A percentile compares a stretch with the other conserved stretches of the same genome.
These are phyloP conservation scores for Heteromormyrus szaboi DNA, from an alignment of 2,797 vertebrate genomes.

Conservation along the genomic window DNA sequence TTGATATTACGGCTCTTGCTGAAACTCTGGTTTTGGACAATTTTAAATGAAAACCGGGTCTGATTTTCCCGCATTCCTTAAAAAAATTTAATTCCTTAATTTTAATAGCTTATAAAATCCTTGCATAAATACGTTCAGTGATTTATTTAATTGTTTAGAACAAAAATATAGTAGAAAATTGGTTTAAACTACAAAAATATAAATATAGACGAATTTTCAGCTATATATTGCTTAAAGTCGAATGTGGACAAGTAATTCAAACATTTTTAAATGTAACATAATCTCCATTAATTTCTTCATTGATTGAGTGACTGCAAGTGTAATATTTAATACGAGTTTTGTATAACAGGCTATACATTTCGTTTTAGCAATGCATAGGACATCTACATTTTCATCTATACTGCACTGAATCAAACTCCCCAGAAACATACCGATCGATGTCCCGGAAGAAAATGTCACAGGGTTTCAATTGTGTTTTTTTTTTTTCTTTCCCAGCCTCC, in stretches of 20 bases:
- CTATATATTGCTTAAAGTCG: neutral
- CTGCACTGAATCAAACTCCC: slow-evolving; percentile 19
- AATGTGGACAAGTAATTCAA: neutral
- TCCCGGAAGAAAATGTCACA: slow-evolving; percentile 51
- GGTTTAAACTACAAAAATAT: neutral
- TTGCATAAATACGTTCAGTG: neutral
- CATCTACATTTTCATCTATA: slow-evolving; percentile 19
- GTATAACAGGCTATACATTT: neutral
- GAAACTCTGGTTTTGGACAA: neutral
- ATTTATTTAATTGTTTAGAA: neutral
- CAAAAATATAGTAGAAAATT: neutral
- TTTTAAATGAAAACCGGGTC: neutral
- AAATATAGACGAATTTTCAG: neutral
- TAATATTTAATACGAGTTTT: neutral
- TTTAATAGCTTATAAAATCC: neutral
- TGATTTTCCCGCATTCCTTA: neutral
- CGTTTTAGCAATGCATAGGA: neutral
- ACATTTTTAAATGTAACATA: slow-evolving; percentile 3
- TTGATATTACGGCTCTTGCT: neutral
- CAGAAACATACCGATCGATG: slow-evolving; percentile 34
- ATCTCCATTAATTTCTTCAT: neutral
- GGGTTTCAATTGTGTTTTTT: slow-evolving; percentile 34
- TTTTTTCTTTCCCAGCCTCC: neutral
- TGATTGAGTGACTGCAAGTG: neutral
- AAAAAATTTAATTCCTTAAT: neutral